Conservation (phyloP, 1,140 invertebrate genomes). For the Matsumurasca onukii region DNA sequence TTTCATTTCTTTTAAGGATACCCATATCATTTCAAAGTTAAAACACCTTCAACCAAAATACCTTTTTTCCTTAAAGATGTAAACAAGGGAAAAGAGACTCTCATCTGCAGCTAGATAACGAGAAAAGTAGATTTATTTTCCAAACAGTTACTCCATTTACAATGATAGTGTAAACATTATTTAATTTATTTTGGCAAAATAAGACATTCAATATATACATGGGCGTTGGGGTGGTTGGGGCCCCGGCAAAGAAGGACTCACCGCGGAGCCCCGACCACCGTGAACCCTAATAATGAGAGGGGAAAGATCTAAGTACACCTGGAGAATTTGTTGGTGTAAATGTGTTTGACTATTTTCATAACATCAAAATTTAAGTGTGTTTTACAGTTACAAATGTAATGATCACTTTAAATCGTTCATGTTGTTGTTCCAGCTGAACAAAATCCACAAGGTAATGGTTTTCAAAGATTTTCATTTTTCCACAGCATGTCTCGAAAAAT, state of each 20-base stretch:
- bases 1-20: too few relatives aligned
- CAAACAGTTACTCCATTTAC: constrained; percentile 17
- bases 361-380: neutral
- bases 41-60: too few relatives aligned
- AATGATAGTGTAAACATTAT: constrained; percentile 16
- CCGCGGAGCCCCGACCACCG: neutral
- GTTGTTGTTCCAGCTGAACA: too few relatives aligned
- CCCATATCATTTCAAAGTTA: too few relatives aligned
- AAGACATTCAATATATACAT: constrained; percentile 11
- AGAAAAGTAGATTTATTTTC: constrained; percentile 2
- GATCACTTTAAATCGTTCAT: too few relatives aligned
- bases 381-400: neutral
- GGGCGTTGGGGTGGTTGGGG: neutral
- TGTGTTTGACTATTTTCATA: neutral
- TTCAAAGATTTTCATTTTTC: too few relatives aligned
- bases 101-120: constrained; percentile 18
- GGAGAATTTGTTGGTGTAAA: neutral
- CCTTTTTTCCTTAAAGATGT: neutral
- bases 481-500: too few relatives aligned
- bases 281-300: neutral
- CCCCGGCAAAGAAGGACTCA: neutral
- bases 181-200: neutral
- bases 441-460: too few relatives aligned
- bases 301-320: neutral
- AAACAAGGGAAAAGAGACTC: constrained; percentile 5